Percentiles rank a stretch among this genome's conserved stretches.
phyloP scores from a whole-genome alignment of 2,113 vertebrate genomes.

The Ploceus nigricollis region DNA sequence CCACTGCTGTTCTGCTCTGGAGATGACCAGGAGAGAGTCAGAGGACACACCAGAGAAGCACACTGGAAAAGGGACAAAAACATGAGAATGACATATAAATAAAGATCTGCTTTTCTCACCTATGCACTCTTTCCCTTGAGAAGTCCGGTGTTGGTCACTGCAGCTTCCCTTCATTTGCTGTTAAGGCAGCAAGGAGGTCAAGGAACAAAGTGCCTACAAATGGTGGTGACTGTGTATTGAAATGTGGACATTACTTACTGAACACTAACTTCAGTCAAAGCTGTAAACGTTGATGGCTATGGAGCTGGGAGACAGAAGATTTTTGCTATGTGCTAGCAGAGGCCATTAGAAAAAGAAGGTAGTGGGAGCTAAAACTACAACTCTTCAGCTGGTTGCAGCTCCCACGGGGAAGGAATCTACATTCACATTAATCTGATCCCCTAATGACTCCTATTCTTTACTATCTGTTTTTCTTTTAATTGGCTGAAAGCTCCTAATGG shows the following conservation, averaged over 20 bases:
- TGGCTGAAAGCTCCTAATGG: slow-evolving; percentile 4
- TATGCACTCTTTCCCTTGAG: neutral
- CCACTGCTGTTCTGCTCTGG: neutral
- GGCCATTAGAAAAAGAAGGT: slow-evolving; percentile 23
- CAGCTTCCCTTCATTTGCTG: neutral
- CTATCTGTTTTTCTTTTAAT: neutral
- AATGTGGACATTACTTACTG: neutral
- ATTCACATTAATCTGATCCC: slow-evolving; percentile 55
- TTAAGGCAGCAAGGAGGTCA: slow-evolving; percentile 1
- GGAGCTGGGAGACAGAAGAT: neutral
- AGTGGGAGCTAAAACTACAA: neutral
- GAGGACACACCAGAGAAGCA: neutral
- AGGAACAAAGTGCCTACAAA: neutral
- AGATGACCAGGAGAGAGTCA: neutral
- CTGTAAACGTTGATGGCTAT: neutral
- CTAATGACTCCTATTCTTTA: slow-evolving; percentile 50
- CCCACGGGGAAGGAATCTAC: slow-evolving; percentile 39
- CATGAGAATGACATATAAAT: neutral
- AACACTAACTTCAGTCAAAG: neutral
- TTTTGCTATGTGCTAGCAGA: neutral
- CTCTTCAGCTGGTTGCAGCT: slow-evolving; percentile 2
- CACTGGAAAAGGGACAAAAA: neutral
- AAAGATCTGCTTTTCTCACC: neutral
- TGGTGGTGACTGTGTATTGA: neutral
- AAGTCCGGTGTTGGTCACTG: neutral